Conservation (phyloP, 2,797 vertebrate genomes). For the Takifugu ocellatus region DNA sequence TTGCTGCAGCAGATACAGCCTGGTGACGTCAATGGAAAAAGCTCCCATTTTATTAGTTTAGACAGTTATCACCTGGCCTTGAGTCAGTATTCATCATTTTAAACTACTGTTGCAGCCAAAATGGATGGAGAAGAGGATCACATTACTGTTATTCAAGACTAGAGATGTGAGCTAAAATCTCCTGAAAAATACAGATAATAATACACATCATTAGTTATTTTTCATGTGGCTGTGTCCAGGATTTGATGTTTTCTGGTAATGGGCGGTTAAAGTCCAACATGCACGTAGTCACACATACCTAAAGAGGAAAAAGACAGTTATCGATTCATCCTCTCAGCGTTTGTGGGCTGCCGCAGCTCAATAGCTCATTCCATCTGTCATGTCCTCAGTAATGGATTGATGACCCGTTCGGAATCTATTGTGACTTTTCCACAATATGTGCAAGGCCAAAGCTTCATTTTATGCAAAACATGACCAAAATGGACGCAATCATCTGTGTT, state of each 20-base stretch:
- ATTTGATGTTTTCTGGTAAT: constrained; percentile 14
- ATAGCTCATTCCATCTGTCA: constrained; percentile 39
- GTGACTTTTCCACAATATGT: constrained; percentile 1
- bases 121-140: constrained; percentile 29
- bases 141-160: constrained; percentile 45
- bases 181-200: constrained; percentile 22
- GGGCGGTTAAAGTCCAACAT: constrained; percentile 6
- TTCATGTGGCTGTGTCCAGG: constrained; percentile 2
- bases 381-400: constrained; percentile 31
- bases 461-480: too few species aligned
- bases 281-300: background rate
- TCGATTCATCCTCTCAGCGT: constrained; percentile 36
- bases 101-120: background rate
- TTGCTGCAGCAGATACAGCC: constrained; percentile 53
- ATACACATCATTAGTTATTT: constrained; percentile 40
- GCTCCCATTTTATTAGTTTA: constrained; percentile 6
- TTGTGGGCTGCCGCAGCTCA: constrained; percentile 31
- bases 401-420: background rate
- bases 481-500: too few species aligned
- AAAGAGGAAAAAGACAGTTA: constrained; percentile 5
- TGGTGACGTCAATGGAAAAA: constrained; percentile 7
- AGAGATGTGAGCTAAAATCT: constrained; percentile 1
- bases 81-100: too few species aligned
- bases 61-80: background rate
- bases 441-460: background rate